Evolutionary conservation across 2,113 vertebrate genomes (phyloP), one percentile per base, ranked within the genome.

Genomic region (Megaptera novaeangliae): DNA sequence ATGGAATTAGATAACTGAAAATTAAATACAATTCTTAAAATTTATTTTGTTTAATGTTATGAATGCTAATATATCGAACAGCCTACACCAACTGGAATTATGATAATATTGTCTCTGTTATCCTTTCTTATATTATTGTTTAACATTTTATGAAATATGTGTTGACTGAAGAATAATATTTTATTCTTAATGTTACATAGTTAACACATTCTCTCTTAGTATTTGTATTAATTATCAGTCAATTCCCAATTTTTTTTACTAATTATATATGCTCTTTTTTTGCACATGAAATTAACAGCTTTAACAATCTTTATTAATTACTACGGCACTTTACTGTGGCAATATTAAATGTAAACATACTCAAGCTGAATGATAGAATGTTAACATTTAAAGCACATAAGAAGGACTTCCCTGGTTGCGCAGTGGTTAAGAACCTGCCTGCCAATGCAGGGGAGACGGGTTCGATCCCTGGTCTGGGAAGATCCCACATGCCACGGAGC

Each of bases 131-230:
- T 68, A n/a, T 59, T 72, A 77, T 81, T 92, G 63, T 84, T 95
- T 74, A 92, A 66, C 57, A 90, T 94, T 91, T 96, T 41, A 78
- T 95, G 74, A 95, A 96, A 88, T 78, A 88, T 87, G 17, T 83
- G 23, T 85, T 81, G 2, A 13, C 46, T 97, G 29, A 96, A 75
- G 71, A 96, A 85, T 36, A 88, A 64, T 82, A 55, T 77, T 66
- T 95, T 83, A 55, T 68, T 96, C 18, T 84, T 75, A 80, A 82
- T 92, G 10, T 95, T 86, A 66, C 6, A 85, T 18, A 84, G 57
- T 72, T 85, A 82, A 84, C 8, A 83, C 2, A 87, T 80, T 87
- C 10, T 91, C 31, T 89, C 31, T 81, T 72, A 96, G 57, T 85
- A 63, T 88, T 96, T 94, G 29, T 74, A 59, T 81, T 92, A 92